Conservation (phyloP, 1,140 invertebrate species). For the Zophobas atratus region DNA sequence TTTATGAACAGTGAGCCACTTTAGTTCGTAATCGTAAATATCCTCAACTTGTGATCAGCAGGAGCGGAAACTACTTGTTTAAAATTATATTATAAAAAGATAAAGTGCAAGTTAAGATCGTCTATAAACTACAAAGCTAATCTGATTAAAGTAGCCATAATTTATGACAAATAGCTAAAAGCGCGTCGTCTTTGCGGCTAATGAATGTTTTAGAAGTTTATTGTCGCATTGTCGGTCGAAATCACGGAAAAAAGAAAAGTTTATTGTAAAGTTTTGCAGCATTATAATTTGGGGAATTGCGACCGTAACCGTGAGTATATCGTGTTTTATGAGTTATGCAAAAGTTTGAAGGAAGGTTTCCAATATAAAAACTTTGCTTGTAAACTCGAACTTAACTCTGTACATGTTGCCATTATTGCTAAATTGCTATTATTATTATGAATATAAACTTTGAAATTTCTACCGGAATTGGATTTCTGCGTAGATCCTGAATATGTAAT, state of each 20-base stretch:
- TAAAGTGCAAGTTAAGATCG: not conserved
- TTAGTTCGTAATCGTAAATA: slow-evolving; percentile 18
- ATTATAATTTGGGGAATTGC: slow-evolving; percentile 19
- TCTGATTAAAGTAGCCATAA: slow-evolving; percentile 7
- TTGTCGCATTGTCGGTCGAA: not conserved
- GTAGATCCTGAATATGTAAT: slow-evolving; percentile 13
- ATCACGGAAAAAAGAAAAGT: not conserved
- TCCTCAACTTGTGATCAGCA: slow-evolving; percentile 18
- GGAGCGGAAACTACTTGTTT: slow-evolving; percentile 9
- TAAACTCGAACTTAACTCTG: slow-evolving; percentile 18
- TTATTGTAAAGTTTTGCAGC: not conserved
- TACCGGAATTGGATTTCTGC: not conserved
- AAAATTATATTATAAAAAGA: slow-evolving; percentile 28
- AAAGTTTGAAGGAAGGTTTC: slow-evolving; percentile 17
- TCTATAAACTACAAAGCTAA: slow-evolving; percentile 9
- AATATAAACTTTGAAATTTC: slow-evolving; percentile 6
- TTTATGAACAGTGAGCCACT: not conserved
- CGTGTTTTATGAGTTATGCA: slow-evolving; percentile 32
- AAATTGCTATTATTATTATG: slow-evolving; percentile 37
- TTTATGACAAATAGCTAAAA: slow-evolving; percentile 9
- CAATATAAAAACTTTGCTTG: slow-evolving; percentile 26
- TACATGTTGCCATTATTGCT: slow-evolving; percentile 33
- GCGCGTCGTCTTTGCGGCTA: not conserved
- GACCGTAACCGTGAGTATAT: slow-evolving; percentile 7
- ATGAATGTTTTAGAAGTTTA: not conserved